Evolutionary conservation across 2,888 invertebrate species (phyloP).

Genomic region (Leptothorax acervorum): DNA sequence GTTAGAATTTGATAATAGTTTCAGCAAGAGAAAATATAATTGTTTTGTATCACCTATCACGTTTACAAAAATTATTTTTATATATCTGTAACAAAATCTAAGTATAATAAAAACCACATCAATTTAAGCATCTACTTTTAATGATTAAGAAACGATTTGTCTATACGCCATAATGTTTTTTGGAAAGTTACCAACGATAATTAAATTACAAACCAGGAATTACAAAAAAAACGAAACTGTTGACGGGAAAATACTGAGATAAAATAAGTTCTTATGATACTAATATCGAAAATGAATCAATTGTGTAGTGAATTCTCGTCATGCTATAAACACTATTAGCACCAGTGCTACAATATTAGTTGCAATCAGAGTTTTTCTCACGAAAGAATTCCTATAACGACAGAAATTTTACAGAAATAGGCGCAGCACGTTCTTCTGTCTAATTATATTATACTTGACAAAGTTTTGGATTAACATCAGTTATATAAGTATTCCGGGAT

Average conservation of each 20-base stretch:
- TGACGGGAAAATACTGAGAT: not conserved
- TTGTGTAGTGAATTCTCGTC: not conserved
- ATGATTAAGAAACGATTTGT: not conserved
- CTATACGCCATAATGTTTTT: not conserved
- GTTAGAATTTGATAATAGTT: not conserved
- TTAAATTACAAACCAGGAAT: not conserved
- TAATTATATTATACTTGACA: not conserved
- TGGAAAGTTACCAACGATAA: not conserved
- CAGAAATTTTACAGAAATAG: not conserved
- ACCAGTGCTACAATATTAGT: not conserved
- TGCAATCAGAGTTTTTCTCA: not conserved
- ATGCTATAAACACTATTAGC: not conserved
- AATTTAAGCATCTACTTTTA: not conserved
- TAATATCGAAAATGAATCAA: constrained; percentile 9
- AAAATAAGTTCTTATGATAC: not conserved
- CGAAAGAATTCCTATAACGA: not conserved
- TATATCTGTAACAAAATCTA: not conserved
- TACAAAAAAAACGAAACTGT: not conserved
- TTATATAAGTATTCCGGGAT: not conserved
- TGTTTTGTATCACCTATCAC: not conserved
- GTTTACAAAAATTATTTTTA: not conserved
- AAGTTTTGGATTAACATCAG: not conserved
- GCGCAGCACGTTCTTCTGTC: not conserved
- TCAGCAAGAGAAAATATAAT: not conserved
- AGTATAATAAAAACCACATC: not conserved